Evolutionary conservation across 2,113 vertebrate species (phyloP), one percentile per base, ranked within the genome.

Genomic region (Athene noctua): DNA sequence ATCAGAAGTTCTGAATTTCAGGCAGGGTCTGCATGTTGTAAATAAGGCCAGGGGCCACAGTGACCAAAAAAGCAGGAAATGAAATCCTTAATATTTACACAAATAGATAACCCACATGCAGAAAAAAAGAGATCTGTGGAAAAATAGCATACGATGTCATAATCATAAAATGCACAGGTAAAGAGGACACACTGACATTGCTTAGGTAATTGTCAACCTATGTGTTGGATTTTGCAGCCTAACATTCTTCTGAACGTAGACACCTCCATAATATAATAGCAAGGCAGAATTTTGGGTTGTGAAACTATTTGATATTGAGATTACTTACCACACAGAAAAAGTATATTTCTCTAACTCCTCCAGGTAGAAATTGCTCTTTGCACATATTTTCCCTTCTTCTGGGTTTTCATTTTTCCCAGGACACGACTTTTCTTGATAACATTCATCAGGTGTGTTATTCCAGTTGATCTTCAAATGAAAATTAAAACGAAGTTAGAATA

Each of bases 261-360:
- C 12, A 13, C 16, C 34, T 34, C 54, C 66, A 9, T 18, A 90
- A 57, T 30, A 15, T 13, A 62, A 63, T 29, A 91, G 54, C 36
- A 62, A 87, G 59, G 23, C 34, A 72, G 27, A 52, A 14, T 62
- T 88, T 54, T 1, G 2, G 36, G 3, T 49, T 73, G 16, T 68
- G 51, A 89, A 84, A 44, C 7, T 88, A 27, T 67, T 70, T 65
- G 54, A 32, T 82, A 51, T 32, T 78, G 36, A 80, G 27, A n/a
- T 70, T 46, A 86, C 98, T 97, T 58, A 98, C 98, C 96, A 94
- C 26, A 98, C 98, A 90, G 98, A 98, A 95, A 97, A 97, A 21
- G 49, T 96, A 7, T 98, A 94, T 83, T 97, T 96, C 47, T 98
- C 97, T 42, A 98, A 78, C 40, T 98, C 98, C 42, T 98, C 97